Evolutionary conservation across 1,140 invertebrate species (phyloP).

Genomic region (Phymorhynchus buccinoides): DNA sequence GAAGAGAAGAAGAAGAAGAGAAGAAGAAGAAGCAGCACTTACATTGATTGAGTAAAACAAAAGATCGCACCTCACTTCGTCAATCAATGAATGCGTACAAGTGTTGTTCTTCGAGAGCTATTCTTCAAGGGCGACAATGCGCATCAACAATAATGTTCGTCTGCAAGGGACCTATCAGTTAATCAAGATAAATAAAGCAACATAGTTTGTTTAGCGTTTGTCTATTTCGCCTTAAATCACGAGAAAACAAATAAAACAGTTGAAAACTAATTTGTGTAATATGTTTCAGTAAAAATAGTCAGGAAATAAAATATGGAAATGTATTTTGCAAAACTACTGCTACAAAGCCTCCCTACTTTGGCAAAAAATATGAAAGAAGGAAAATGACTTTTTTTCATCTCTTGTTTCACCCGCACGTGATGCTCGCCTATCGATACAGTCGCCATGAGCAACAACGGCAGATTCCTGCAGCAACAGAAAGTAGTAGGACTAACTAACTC

Average conservation of each 20-base stretch:
- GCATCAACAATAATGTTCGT: neutral
- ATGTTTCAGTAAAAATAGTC: too few relatives aligned
- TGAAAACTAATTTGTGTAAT: too few relatives aligned
- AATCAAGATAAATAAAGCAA: too few relatives aligned
- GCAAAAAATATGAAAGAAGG: neutral
- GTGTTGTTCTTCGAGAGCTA: neutral
- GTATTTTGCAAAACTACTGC: neutral
- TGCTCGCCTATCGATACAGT: neutral
- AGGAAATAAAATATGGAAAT: too few relatives aligned
- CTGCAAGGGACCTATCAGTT: neutral
- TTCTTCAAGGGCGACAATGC: neutral
- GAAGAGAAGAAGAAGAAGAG: too few relatives aligned
- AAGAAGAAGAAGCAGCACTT: neutral
- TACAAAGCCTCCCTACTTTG: neutral
- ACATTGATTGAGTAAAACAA: neutral
- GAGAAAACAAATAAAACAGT: too few relatives aligned
- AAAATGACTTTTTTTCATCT: neutral
- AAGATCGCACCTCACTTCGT: neutral
- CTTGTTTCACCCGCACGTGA: conserved; percentile 18
- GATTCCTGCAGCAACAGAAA: conserved; percentile 15
- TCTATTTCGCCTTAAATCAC: too few relatives aligned
- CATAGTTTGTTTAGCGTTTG: too few relatives aligned
- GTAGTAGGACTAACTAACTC: neutral
- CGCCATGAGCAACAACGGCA: conserved; percentile 29
- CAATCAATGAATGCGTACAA: neutral